Evolutionary conservation across 2,888 invertebrate genomes (phyloP), one percentile per base, ranked within the genome.

Genomic region (Loripinus fragilis): DNA sequence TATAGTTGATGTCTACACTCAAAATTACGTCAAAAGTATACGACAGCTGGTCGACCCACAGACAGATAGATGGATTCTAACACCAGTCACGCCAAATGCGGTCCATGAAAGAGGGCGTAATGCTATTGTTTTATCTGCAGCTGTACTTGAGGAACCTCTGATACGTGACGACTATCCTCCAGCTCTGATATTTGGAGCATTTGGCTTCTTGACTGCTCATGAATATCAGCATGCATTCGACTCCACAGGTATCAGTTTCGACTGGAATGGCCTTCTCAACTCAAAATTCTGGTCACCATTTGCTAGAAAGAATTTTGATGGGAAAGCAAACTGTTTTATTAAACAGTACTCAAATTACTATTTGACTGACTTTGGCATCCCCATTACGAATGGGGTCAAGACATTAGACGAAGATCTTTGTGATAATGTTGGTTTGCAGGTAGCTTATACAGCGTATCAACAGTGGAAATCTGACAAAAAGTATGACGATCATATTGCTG

Each of bases 171-270:
- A 65, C 28, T 72, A 68, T 69, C 68, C 76, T 20, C 60, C 68
- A 20, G 41, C 68, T 7, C 38, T 77, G 68, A 72, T 68, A 38
- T 71, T 72, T 50, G 76, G 76, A 8, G 72, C 67, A 8, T 60
- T 77, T 3, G 76, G 76, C 42, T 72, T 25, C 23, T 23, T 77
- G 0, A 60, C 71, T 45, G 76, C 60, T 2, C 76, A 72, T 28
- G 76, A 71, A 33, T 72, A 77, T 42, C 72, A 30, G 17, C 76
- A 77, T 50, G 76, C 66, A 17, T 77, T 72, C 35, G 76, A 77
- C 38, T 20, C 67, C 1, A 60, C 48, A 25, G 76, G 76, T 1
- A 72, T 67, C 17, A 38, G 65, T 15, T 77, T 77, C 48, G 69
- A 77, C 41, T 45, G 68, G 45, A 77, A 77, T 33, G 72, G 76